phyloP scores from a whole-genome alignment of 2,797 vertebrate species.

The Aldrovandia affinis region DNA sequence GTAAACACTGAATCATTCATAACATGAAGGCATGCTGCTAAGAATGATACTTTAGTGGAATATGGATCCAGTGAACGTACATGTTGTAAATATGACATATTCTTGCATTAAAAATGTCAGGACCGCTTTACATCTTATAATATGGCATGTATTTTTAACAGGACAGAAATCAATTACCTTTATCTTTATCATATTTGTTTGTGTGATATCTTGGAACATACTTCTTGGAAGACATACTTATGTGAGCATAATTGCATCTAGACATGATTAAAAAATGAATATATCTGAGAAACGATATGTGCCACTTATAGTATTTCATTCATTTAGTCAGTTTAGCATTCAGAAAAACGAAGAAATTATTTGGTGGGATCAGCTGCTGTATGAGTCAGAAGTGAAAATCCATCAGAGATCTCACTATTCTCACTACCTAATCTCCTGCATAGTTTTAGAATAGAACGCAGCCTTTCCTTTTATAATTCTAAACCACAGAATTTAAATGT shows the following conservation, averaged over 20 bases:
- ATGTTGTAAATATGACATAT: neutral
- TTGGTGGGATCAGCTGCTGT: neutral
- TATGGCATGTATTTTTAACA: neutral
- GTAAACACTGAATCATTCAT: slow-evolving; percentile 1
- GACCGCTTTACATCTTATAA: neutral
- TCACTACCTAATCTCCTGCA: no score
- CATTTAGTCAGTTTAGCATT: neutral
- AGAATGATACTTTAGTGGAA: neutral
- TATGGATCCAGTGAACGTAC: neutral
- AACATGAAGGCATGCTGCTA: neutral
- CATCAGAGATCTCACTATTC: neutral
- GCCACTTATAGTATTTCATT: neutral
- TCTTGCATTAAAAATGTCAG: neutral
- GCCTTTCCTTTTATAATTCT: neutral
- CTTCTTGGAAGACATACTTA: neutral
- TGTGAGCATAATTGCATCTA: neutral
- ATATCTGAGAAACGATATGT: neutral
- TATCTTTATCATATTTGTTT: neutral
- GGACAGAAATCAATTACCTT: neutral
- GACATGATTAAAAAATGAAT: neutral
- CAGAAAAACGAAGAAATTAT: neutral
- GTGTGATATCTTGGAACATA: neutral
- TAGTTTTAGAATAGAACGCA: neutral
- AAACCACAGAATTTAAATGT: no score
- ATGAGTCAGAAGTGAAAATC: neutral